Base-by-base conservation (phyloP, 1,140 invertebrate species). In the Hylyphantes graminicola region DNA sequence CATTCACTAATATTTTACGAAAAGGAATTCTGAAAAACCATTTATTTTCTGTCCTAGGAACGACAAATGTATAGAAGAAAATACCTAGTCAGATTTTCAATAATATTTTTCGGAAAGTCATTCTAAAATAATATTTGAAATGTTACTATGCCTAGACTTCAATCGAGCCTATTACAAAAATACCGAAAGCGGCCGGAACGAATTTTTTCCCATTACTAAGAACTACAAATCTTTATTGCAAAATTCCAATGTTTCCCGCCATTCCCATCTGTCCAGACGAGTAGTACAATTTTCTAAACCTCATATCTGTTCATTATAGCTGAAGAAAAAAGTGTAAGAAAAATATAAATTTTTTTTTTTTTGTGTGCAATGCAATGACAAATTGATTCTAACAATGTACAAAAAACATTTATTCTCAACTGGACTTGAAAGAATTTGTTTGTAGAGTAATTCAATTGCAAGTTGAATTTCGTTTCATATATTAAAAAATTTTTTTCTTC, bases 361-460 rank as follows among this genome's bases (percentile, higher is more conserved):
- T n/a, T n/a, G n/a, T 35, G 35, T 61, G 57, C 2, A 61, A 61
- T 61, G 17, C 6, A 74, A 59, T 13, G 72, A 50, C n/a, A 74
- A 57, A 64, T 59, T 17, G 53, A 76, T 51, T 63, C 48, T 63
- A 64, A 63, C 65, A 78, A 78, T 67, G 76, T 78, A 78, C 51
- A 78, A 78, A n/a, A 78, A 78, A 67, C 61, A 67, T 78, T 78
- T 78, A 78, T 78, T 78, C 64, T 78, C 51, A n/a, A 51, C 50
- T 57, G 64, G 35, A 76, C 59, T 50, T 76, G 51, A 64, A 76
- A 76, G 59, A 63, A 64, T 35, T 63, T 76, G 57, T 12, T 63
- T 19, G 53, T 15, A 50, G 7, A 12, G 64, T 48, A 64, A 17
- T 35, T 76, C 61, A 67, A 67, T 78, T 21, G 13, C 54, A 21